These are phyloP conservation scores for Tinea trinotella DNA, from an alignment of 2,888 invertebrate genomes.

Conservation along the genomic window DNA sequence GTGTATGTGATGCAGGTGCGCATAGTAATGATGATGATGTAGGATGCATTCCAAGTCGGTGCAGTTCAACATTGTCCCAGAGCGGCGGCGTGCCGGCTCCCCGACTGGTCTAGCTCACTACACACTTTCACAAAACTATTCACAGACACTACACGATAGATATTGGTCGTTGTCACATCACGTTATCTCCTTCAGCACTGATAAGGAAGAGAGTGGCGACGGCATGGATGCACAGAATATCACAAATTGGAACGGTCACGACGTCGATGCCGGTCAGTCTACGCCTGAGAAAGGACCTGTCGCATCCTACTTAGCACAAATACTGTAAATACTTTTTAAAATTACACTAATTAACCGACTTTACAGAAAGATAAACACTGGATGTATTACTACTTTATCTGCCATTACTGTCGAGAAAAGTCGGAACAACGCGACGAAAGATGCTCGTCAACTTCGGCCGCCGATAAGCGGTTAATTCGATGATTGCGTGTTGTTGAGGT, in stretches of 20 bases:
- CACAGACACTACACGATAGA: constrained; percentile 55
- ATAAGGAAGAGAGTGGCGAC: constrained; percentile 39
- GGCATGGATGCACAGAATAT: constrained; percentile 16
- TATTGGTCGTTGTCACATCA: constrained; percentile 63
- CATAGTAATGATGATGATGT: constrained; percentile 82
- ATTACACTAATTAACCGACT: constrained; percentile 2
- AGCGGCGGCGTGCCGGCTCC: constrained; percentile 43
- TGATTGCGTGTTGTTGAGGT: constrained; percentile 33
- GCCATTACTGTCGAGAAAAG: constrained; percentile 33
- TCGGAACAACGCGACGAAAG: constrained; percentile 40
- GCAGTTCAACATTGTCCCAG: constrained; percentile 79
- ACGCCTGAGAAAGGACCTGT: constrained; percentile 22
- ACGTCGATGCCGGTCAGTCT: constrained; percentile 54
- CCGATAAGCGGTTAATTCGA: constrained; percentile 44
- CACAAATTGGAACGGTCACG: constrained; percentile 21
- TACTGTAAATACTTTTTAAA: neutral
- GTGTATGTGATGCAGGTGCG: constrained; percentile 79
- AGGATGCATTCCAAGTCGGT: constrained; percentile 84
- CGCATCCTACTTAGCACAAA: neutral
- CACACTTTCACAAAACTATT: constrained; percentile 69
- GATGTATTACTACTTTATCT: constrained; percentile 21
- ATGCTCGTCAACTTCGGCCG: constrained; percentile 30
- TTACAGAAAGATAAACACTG: neutral
- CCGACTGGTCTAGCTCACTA: constrained; percentile 38
- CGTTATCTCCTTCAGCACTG: constrained; percentile 58